Percentiles rank a stretch among this genome's conserved stretches.
Evolutionary conservation across 2,888 invertebrate species (phyloP).

Genomic region (Busseola fusca): DNA sequence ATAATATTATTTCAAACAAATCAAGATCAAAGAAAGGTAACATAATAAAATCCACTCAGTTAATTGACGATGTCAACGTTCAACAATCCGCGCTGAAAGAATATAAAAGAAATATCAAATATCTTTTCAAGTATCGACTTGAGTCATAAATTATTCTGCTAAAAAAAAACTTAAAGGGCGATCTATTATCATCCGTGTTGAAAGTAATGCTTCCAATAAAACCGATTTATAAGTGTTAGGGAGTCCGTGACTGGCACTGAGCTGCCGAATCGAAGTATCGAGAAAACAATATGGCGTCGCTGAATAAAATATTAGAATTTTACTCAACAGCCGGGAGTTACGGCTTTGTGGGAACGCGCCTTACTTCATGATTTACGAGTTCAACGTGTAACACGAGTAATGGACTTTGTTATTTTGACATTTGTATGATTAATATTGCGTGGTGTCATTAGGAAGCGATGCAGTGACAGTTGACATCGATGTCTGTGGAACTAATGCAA

Average conservation of each 20-base stretch:
- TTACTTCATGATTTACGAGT: conserved; percentile 73
- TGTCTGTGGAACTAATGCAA: conserved; percentile 54
- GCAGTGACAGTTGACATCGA: conserved; percentile 43
- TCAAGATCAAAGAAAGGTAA: conserved; percentile 50
- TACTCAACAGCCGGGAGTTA: conserved; percentile 52
- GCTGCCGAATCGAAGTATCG: conserved; percentile 58
- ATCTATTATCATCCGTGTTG: conserved; percentile 36
- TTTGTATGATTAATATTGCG: conserved; percentile 75
- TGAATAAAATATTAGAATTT: conserved; percentile 75
- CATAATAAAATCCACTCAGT: conserved; percentile 36
- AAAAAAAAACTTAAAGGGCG: conserved; percentile 32
- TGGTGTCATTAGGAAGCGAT: conserved; percentile 55
- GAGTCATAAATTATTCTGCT: conserved; percentile 38
- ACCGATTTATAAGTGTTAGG: conserved; percentile 67
- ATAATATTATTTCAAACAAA: conserved; percentile 27
- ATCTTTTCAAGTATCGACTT: conserved; percentile 28
- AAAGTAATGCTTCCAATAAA: conserved; percentile 61
- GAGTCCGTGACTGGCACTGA: conserved; percentile 69
- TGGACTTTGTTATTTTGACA: conserved; percentile 77
- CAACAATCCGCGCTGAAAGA: conserved; percentile 44
- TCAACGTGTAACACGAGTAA: conserved; percentile 68
- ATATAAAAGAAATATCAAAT: conserved; percentile 39
- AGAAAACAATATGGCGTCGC: conserved; percentile 64
- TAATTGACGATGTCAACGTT: conserved; percentile 48
- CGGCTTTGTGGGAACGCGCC: conserved; percentile 50